A percentile compares a stretch with the other conserved stretches of the same genome.
phyloP scores from a whole-genome alignment of 2,797 vertebrate genomes.

The Steatocranus sp. region DNA sequence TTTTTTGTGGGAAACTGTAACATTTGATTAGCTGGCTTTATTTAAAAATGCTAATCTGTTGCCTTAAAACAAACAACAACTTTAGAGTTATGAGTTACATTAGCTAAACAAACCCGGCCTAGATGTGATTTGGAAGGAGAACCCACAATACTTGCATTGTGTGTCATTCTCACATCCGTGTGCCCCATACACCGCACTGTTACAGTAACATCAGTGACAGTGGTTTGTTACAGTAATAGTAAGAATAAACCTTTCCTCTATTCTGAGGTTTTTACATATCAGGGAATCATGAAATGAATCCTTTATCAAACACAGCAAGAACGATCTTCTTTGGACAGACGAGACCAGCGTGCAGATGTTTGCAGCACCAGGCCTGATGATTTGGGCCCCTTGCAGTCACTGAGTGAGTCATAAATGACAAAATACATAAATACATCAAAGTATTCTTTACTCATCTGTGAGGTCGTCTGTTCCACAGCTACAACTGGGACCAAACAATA shows the following conservation, averaged over 20 bases:
- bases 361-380: not conserved
- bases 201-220: not conserved
- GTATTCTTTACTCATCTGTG: not conserved
- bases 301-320: not conserved
- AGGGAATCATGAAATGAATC: not conserved
- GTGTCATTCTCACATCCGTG: rapidly evolving
- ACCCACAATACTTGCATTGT: not conserved
- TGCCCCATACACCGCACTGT: not conserved
- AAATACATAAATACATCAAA: no score
- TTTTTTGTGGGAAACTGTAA: not conserved
- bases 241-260: not conserved
- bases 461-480: not conserved
- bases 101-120: not conserved
- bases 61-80: not conserved
- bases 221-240: rapidly evolving
- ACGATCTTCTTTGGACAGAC: not conserved
- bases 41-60: not conserved
- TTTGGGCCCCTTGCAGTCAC: not conserved
- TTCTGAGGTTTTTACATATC: not conserved
- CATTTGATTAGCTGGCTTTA: not conserved
- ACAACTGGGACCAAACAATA: not conserved
- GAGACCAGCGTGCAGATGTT: not conserved
- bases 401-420: not conserved
- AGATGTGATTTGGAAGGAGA: not conserved
- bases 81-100: not conserved